Evolutionary conservation across 2,888 invertebrate genomes (phyloP), one percentile per base, ranked within the genome.

Genomic region (Sarcophaga rosellei): DNA sequence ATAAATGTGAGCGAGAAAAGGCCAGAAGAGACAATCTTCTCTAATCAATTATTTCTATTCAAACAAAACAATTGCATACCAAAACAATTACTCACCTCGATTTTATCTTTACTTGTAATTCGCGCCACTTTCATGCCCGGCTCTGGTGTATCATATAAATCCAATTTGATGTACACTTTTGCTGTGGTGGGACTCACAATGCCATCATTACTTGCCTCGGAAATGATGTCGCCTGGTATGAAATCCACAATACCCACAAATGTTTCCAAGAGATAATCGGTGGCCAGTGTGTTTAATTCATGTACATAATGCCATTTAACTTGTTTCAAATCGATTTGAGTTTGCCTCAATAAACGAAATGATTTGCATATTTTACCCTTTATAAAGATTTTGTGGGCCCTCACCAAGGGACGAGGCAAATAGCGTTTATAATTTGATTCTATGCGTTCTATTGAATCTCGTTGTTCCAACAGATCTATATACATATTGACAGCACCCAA

Each of bases 401-500:
- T 95, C 12, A 96, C 94, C 77, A 97, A 95, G 88, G 96, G 96
- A 92, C 96, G 96, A 0, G 98, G 98, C 89, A 98, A 95, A 93
- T 96, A 98, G 89, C 96, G 96, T 90, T 96, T 96, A 90, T 97
- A 97, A 89, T 97, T 96, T 88, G 95, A 95, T 90, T 96, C 95
- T 4, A 98, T 95, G 81, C 94, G 95, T 87, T 96, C 96, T 74
- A 95, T 93, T 0, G 95, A 93, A 85, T 95, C 93, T 78, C 95
- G 95, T 89, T 96, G 95, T 91, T 97, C 97, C n/a, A 96, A 92
- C 93, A 96, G 96, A 61, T 96, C 96, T 88, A 97, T 95, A 85
- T 95, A 96, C 97, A 98, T 98, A 92, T 98, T 98, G 75, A 96
- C 95, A 79, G 97, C 97, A 12, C 97, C 97, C 75, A 98, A 94